Evolutionary conservation across 1,140 invertebrate species (phyloP), one percentile per base, ranked within the genome.

Genomic region (Microvelia longipes): DNA sequence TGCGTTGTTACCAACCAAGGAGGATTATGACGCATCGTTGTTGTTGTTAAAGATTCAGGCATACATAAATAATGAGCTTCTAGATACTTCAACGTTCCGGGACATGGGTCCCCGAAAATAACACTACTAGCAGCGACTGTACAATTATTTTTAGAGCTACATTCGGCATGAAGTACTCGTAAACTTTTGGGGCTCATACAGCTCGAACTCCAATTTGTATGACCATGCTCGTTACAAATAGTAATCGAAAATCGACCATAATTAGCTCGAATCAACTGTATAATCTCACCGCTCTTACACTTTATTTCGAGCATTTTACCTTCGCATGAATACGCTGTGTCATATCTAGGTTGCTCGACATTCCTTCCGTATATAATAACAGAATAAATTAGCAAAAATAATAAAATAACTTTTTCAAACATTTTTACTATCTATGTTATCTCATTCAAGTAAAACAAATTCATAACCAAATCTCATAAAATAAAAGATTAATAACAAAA

Each of bases 191-290:
- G 87, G 66, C 91, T 91, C 88, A 93, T 94, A 79, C 94, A 97
- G 80, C 95, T 94, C 74, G 96, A 92, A 81, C 92, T 94, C 94
- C 94, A 96, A 75, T 95, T 93, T 24, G 92, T 93, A 81, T 93
- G 90, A 70, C 94, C 94, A 78, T 95, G 91, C 77, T 94, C 92
- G 80, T 98, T 98, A 84, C 94, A 98, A 78, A 96, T 93, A 75
- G 92, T 93, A 80, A 96, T 94, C 70, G 92, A 94, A 82, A 94
- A 98, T 73, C 94, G 86, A 65, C 94, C 94, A 79, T 96, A 98
- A 84, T 96, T 96, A 72, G 94, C 94, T 71, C 94, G 86, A 76
- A 95, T 92, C 71, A 97, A 83, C 77, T 94, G 89, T 75, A 98
- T 97, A 64, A 94, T 82, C 75, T 91, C 88, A 1, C 91, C 92